Evolutionary conservation across 1,140 invertebrate species (phyloP).

Genomic region (Drosophila lacteicornis): DNA sequence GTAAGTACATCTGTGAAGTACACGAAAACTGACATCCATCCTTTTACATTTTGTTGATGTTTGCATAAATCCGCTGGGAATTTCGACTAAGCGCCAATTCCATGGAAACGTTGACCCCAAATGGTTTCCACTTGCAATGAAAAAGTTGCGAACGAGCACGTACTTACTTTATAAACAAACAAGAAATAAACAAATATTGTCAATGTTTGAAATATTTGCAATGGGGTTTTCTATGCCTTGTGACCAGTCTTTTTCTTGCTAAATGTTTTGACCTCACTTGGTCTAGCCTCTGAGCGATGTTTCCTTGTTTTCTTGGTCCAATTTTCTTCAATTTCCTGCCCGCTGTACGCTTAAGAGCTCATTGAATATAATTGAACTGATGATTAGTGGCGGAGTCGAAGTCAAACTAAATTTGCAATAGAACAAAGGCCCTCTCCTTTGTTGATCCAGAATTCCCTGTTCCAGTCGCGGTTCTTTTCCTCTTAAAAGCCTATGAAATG

Average conservation of each 20-base stretch:
- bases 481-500: constrained; percentile 40
- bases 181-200: constrained; percentile 40
- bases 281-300: neutral
- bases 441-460: neutral
- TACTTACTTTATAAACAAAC: neutral
- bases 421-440: constrained; percentile 17
- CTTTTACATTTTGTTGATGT: constrained; percentile 2
- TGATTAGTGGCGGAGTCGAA: constrained; percentile 16
- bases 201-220: neutral
- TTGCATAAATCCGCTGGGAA: constrained; percentile 4
- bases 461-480: constrained; percentile 25
- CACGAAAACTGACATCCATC: neutral
- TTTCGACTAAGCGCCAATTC: constrained; percentile 34
- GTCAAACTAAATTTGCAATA: constrained; percentile 28
- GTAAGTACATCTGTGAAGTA: constrained; percentile 1
- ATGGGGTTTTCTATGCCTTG: neutral
- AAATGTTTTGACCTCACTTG: constrained; percentile 7
- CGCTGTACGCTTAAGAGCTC: constrained; percentile 10
- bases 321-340: constrained; percentile 65
- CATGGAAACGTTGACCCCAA: constrained; percentile 6
- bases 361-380: constrained; percentile 52
- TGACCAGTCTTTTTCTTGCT: neutral
- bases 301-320: constrained; percentile 34
- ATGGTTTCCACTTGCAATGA: neutral
- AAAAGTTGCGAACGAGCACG: constrained; percentile 18